Conservation (phyloP, 2,888 invertebrate genomes). For the Dermolepida albohirtum region DNA sequence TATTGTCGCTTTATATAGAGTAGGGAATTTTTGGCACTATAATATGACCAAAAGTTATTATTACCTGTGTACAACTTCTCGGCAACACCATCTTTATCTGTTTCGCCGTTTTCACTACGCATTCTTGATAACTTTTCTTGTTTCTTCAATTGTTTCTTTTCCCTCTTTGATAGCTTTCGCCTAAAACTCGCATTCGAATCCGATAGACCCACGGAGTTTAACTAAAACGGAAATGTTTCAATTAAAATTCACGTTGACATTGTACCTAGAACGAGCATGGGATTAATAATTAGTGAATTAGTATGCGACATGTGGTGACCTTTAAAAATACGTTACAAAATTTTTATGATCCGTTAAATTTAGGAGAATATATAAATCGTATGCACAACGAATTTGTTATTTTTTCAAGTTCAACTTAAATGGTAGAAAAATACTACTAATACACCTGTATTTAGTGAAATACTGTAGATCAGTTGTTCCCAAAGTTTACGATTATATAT, state of each 20-base stretch:
- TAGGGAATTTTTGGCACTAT: neutral
- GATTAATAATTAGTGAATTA: constrained; percentile 6
- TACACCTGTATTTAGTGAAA: too few relatives aligned
- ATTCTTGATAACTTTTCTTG: constrained; percentile 87
- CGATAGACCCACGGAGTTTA: constrained; percentile 75
- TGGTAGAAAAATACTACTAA: too few relatives aligned
- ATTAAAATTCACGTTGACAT: constrained; percentile 11
- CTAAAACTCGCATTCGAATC: constrained; percentile 88
- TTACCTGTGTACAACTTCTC: constrained; percentile 91
- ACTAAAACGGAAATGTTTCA: constrained; percentile 62
- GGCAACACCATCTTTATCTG: constrained; percentile 83
- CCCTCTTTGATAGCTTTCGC: constrained; percentile 94
- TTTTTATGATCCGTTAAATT: neutral
- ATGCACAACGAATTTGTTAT: neutral
- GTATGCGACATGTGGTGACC: too few relatives aligned
- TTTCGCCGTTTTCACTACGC: constrained; percentile 74
- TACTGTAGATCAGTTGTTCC: too few relatives aligned
- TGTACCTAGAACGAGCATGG: constrained; percentile 4
- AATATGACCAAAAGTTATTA: constrained; percentile 1
- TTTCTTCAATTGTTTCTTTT: constrained; percentile 98
- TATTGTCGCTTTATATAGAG: too few relatives aligned
- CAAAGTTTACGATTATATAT: too few relatives aligned
- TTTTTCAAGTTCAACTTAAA: too few relatives aligned
- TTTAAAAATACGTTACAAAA: neutral
- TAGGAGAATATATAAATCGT: neutral